Evolutionary conservation across 92 coral and sea anemone species (phyloP).

Genomic region (Parazoanthus atlanticus): DNA sequence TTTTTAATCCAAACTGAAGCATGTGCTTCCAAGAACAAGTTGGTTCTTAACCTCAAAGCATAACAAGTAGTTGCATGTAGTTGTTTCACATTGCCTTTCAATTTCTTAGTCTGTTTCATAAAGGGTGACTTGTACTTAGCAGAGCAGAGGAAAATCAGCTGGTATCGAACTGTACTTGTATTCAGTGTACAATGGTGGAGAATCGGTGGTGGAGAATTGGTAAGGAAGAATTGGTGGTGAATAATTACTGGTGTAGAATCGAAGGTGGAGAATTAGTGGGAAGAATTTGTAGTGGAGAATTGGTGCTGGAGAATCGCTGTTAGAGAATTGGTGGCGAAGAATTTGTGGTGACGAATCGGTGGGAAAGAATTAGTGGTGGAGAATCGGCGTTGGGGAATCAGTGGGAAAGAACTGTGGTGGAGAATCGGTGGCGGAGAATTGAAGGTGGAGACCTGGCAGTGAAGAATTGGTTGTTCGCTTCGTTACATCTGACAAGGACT

Average conservation of each 20-base stretch:
- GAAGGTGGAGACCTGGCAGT: neutral
- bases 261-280: neutral
- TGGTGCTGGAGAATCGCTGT: neutral
- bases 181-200: neutral
- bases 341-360: neutral
- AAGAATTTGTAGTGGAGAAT: neutral
- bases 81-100: slow-evolving; percentile 4
- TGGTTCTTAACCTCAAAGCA: neutral
- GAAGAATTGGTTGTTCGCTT: neutral
- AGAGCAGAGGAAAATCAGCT: neutral
- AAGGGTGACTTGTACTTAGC: slow-evolving; percentile 19
- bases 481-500: neutral
- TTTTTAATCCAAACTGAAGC: slow-evolving; percentile 12
- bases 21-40: neutral
- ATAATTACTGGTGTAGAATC: neutral
- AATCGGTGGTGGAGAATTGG: neutral
- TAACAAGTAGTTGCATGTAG: neutral
- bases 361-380: neutral
- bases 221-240: neutral
- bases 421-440: neutral
- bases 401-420: neutral
- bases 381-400: neutral
- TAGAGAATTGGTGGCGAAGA: neutral
- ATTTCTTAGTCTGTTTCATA: neutral
- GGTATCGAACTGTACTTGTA: neutral